These are phyloP conservation scores for Leucoptera coffeella DNA, from an alignment of 2,888 invertebrate species.

Conservation along the genomic window DNA sequence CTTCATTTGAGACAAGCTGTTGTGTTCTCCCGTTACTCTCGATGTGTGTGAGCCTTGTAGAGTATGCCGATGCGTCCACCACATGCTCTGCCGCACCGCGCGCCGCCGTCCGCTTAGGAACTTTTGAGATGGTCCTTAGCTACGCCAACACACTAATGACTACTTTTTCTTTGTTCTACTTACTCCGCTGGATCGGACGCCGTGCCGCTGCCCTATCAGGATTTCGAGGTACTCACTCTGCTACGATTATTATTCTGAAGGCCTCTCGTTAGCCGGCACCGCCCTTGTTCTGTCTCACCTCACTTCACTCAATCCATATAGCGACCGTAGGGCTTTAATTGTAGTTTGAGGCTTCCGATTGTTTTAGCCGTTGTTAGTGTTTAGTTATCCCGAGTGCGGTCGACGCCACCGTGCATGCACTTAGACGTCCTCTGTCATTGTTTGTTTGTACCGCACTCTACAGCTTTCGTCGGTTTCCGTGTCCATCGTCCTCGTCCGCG, in stretches of 20 bases:
- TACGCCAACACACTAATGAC: constrained; percentile 49
- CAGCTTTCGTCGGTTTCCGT: background rate
- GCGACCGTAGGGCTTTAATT: constrained; percentile 54
- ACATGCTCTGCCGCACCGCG: constrained; percentile 6
- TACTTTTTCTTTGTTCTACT: constrained; percentile 65
- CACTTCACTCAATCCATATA: no score
- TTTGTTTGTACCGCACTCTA: constrained; percentile 21
- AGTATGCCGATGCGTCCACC: background rate
- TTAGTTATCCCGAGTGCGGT: constrained; percentile 49
- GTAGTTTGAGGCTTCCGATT: constrained; percentile 56
- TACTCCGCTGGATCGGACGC: constrained; percentile 63
- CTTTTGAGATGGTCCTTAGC: constrained; percentile 91
- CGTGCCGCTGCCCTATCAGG: constrained; percentile 65
- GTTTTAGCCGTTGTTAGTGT: constrained; percentile 54
- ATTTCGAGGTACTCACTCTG: constrained; percentile 78
- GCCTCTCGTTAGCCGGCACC: constrained; percentile 40
- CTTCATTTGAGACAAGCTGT: no score
- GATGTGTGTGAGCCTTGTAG: no score
- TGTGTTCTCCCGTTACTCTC: no score
- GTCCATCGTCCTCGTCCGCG: background rate
- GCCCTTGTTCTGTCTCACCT: constrained; percentile 33
- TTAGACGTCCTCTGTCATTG: constrained; percentile 46
- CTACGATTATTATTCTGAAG: constrained; percentile 47
- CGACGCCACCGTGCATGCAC: constrained; percentile 50
- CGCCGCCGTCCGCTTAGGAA: constrained; percentile 55